phyloP scores from a whole-genome alignment of 1,140 invertebrate genomes.

The Fopius arisanus region DNA sequence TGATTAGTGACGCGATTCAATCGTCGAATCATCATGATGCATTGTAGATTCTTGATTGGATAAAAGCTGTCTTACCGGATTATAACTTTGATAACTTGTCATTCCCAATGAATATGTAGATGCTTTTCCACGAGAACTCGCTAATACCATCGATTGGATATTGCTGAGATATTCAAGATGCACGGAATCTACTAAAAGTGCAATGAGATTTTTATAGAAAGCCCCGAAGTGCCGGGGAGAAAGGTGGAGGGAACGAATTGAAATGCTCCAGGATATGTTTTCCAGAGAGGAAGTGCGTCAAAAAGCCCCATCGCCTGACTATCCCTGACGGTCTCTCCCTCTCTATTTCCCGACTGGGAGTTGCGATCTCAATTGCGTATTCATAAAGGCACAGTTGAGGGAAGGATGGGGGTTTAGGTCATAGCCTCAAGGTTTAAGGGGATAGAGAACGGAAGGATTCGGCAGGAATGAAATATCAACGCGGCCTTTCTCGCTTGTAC shows the following conservation, averaged over 20 bases:
- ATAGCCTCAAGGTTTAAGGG: conserved; percentile 25
- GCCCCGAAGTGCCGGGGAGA: not conserved
- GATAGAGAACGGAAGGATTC: conserved; percentile 34
- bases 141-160: not conserved
- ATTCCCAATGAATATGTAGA: too few relatives aligned
- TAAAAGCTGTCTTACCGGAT: not conserved
- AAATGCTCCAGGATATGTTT: conserved; percentile 12
- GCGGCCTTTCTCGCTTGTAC: not conserved
- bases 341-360: not conserved
- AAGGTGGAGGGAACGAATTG: not conserved
- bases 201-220: not conserved
- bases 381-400: conserved; percentile 41
- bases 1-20: conserved; percentile 45
- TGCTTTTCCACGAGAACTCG: too few relatives aligned
- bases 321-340: not conserved
- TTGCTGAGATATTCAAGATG: conserved; percentile 8
- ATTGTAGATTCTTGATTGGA: not conserved
- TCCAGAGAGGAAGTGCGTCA: conserved; percentile 7
- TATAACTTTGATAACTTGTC: not conserved
- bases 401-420: conserved; percentile 5
- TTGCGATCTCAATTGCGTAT: conserved; percentile 48
- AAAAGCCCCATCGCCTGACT: not conserved
- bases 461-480: conserved; percentile 53
- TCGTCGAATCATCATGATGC: conserved; percentile 27
- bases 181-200: not conserved